phyloP scores from a whole-genome alignment of 1,140 invertebrate species.

The Hylaeus volcanicus region DNA sequence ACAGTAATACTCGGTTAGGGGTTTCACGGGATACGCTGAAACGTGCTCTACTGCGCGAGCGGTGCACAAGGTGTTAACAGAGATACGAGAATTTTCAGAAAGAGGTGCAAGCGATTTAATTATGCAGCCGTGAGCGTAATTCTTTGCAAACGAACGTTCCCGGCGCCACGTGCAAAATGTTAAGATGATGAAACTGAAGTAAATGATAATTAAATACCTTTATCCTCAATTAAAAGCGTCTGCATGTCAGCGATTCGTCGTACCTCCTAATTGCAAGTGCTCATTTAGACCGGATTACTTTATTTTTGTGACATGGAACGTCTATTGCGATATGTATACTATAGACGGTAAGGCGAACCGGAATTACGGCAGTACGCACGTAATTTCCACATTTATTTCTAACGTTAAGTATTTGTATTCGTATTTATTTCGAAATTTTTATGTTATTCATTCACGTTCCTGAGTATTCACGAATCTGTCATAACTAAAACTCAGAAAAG shows the following conservation, averaged over 20 bases:
- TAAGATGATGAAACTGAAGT: conserved; percentile 1
- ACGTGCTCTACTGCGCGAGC: background rate
- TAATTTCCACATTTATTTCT: too few species aligned
- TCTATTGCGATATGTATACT: too few species aligned
- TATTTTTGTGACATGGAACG: background rate
- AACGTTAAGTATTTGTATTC: too few species aligned
- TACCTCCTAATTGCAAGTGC: background rate
- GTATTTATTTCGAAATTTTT: too few species aligned
- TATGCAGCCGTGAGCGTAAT: background rate
- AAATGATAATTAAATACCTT: conserved; percentile 1
- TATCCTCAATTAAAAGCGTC: background rate
- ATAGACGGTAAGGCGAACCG: too few species aligned
- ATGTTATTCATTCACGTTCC: too few species aligned
- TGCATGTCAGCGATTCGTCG: background rate
- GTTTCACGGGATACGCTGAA: background rate
- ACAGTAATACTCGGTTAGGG: background rate
- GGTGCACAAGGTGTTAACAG: background rate
- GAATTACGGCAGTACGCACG: too few species aligned
- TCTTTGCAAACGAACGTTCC: conserved; percentile 3
- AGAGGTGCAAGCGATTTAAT: conserved; percentile 8
- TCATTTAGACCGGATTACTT: background rate
- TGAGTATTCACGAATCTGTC: too few species aligned
- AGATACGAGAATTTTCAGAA: conserved; percentile 8
- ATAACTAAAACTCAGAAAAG: too few species aligned
- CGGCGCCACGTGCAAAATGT: background rate